phyloP scores from a whole-genome alignment of 2,113 vertebrate genomes.

The Dicaeum eximium region DNA sequence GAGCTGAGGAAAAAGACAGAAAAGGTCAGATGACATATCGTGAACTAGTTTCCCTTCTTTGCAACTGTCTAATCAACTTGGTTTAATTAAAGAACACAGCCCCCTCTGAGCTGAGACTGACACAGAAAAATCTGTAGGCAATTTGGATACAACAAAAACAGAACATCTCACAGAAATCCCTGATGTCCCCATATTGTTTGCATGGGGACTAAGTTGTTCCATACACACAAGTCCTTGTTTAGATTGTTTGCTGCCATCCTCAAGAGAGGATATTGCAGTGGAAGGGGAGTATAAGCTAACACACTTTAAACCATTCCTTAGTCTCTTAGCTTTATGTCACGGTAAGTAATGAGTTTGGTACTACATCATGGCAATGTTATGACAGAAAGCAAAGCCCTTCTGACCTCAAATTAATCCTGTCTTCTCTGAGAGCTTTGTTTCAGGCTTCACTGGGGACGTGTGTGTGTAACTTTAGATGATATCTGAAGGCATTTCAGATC shows the following conservation, averaged over 20 bases:
- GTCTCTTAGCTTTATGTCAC: slow-evolving; percentile 54
- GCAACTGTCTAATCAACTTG: slow-evolving; percentile 2
- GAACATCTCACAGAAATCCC: slow-evolving; percentile 26
- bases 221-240: slow-evolving; percentile 53
- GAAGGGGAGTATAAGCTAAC: slow-evolving; percentile 36
- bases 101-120: neutral
- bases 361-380: slow-evolving; percentile 70
- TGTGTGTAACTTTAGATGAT: slow-evolving; percentile 55
- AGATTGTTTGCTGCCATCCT: slow-evolving; percentile 59
- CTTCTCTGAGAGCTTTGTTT: slow-evolving; percentile 57
- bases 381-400: slow-evolving; percentile 63
- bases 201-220: slow-evolving; percentile 52
- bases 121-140: slow-evolving; percentile 34
- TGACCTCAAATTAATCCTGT: slow-evolving; percentile 62
- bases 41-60: slow-evolving; percentile 2
- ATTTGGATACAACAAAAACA: slow-evolving; percentile 20
- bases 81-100: neutral
- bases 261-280: slow-evolving; percentile 29
- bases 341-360: slow-evolving; percentile 64
- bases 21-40: slow-evolving; percentile 22
- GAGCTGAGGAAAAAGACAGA: slow-evolving; percentile 2
- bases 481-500: slow-evolving; percentile 57
- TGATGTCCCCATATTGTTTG: slow-evolving; percentile 50
- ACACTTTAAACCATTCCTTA: slow-evolving; percentile 45
- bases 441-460: slow-evolving; percentile 46